Conservation (phyloP, 2,888 invertebrate species). For the Tridacna crocea region DNA sequence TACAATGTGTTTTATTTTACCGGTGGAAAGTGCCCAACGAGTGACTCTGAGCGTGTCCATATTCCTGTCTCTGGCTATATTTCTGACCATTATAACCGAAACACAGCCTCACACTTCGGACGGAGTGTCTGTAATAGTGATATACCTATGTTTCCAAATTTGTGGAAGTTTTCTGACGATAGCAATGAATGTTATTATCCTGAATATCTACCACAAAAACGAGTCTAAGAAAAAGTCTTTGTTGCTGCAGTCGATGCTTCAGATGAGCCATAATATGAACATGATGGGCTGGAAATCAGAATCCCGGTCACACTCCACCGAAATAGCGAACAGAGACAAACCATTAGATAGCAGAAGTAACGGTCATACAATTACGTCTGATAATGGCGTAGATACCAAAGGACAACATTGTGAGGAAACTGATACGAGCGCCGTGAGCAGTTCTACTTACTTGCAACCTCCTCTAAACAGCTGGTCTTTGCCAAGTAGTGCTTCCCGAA, state of each 20-base stretch:
- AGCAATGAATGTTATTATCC: constrained; percentile 41
- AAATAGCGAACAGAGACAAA: background rate
- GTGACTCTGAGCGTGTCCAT: constrained; percentile 60
- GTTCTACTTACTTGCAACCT: background rate
- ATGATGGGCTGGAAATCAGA: background rate
- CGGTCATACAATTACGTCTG: background rate
- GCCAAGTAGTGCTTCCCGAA: background rate
- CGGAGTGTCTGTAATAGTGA: constrained; percentile 55
- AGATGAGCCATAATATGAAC: background rate
- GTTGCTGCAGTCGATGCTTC: constrained; percentile 8
- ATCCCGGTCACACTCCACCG: background rate
- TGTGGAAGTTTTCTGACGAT: constrained; percentile 54
- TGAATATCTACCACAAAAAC: constrained; percentile 40
- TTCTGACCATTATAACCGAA: constrained; percentile 51
- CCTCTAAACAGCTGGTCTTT: background rate
- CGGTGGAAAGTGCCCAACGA: constrained; percentile 60
- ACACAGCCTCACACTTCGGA: constrained; percentile 53
- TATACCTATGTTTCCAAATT: constrained; percentile 56
- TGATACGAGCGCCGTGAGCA: background rate
- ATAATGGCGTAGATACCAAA: background rate
- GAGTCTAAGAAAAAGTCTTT: constrained; percentile 11
- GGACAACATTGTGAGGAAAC: background rate
- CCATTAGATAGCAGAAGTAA: background rate
- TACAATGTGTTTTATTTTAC: constrained; percentile 56
- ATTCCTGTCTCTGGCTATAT: constrained; percentile 61